Base-by-base conservation (phyloP, 2,888 invertebrate genomes). In the Caenorhabditis imperialis region DNA sequence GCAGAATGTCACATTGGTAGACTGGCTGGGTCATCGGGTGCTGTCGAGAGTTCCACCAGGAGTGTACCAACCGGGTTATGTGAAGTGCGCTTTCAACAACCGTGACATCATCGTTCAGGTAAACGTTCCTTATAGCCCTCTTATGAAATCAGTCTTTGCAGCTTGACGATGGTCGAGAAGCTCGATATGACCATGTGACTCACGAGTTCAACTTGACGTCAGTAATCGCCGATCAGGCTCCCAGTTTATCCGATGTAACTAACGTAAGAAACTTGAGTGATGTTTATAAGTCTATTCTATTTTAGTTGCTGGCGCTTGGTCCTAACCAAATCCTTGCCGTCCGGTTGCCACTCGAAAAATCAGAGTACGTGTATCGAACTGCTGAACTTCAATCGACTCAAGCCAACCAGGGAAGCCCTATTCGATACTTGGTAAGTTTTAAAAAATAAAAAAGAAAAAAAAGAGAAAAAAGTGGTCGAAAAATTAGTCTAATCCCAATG, bases 201-300 rank as follows among this genome's bases (percentile, higher is more conserved):
- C 37, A 65, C 16, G 74, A 67, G n/a, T 57, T 38, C 25, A 78
- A 78, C 23, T 50, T 62, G 33, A 73, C 50, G 8, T 50, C 74
- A 23, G 71, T 84, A 33, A 78, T 84, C 40, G 80, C 81, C 25
- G 84, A 84, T 75, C 79, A 81, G 51, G 81, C 80, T 27, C 84
- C 84, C n/a, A 63, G 54, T 51, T 37, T 54, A 33, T 42, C 60
- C 2, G 71, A 71, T n/a, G 69, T 77, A n/a, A 54, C 55, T 38
- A 7, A 0, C 4, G 20, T n/a, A n/a, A n/a, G n/a, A n/a, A n/a
- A n/a, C n/a, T n/a, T n/a, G 47, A 20, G 38, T 30, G 8, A 45
- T 18, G 16, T 44, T n/a, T 27, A 18, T 27, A 23, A 20, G 4
- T 44, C n/a, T n/a, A n/a, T n/a, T n/a, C 27, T 18, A 23, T 60